Percentiles rank a stretch among this genome's conserved stretches.
Conservation (phyloP, 2,797 vertebrate species). For the Tachyglossus aculeatus region DNA sequence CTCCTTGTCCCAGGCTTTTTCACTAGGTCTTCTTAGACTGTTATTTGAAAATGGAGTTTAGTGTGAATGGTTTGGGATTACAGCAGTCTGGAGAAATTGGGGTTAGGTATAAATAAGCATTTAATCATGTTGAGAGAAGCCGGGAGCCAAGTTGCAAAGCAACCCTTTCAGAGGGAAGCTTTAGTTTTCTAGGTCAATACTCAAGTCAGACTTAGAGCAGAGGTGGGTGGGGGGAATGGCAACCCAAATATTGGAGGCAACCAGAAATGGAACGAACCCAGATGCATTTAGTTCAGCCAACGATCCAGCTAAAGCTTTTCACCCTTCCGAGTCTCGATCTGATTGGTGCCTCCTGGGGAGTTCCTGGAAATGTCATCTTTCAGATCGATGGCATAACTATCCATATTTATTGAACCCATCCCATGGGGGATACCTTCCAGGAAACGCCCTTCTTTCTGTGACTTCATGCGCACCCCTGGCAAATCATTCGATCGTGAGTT, state of each 20-base stretch:
- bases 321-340: conserved; percentile 5
- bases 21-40: rapidly evolving
- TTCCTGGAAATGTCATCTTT: conserved; percentile 18
- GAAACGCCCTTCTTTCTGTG: conserved; percentile 35
- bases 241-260: not conserved
- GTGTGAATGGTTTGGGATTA: not conserved
- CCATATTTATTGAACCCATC: conserved; percentile 31
- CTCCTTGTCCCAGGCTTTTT: no score
- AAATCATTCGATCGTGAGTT: not conserved
- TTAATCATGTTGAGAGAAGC: rapidly evolving
- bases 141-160: not conserved
- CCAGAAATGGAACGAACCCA: no score
- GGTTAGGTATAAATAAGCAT: rapidly evolving
- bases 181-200: not conserved
- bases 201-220: no score
- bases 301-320: conserved; percentile 3
- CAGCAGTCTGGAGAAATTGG: not conserved
- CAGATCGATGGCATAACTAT: conserved; percentile 20
- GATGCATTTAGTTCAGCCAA: rapidly evolving
- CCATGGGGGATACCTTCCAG: not conserved
- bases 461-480: conserved; percentile 22
- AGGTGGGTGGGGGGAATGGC: not conserved
- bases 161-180: not conserved
- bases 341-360: conserved; percentile 14
- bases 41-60: not conserved